Evolutionary conservation across 1,140 invertebrate species (phyloP).

Genomic region (Hestina assimilis): DNA sequence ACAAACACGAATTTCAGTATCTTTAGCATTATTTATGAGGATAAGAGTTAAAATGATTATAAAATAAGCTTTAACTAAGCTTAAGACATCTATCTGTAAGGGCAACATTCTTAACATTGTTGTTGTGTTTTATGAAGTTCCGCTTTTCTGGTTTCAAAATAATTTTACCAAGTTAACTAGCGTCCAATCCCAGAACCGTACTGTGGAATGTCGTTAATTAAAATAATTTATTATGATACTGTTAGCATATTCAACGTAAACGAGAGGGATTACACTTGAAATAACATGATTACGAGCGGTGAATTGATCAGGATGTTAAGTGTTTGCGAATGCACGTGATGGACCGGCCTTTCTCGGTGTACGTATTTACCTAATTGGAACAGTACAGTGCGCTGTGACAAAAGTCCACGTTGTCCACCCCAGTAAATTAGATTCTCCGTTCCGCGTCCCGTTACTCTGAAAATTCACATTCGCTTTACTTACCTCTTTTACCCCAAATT

Average conservation of each 20-base stretch:
- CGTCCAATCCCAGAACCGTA: no score
- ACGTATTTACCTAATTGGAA: conserved; percentile 71
- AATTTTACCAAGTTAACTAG: no score
- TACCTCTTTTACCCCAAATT: conserved; percentile 69
- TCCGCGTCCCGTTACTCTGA: conserved; percentile 34
- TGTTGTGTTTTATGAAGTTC: no score
- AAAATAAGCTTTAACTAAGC: no score
- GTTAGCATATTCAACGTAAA: background rate
- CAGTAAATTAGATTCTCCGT: conserved; percentile 63
- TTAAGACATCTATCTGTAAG: no score
- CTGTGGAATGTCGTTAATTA: background rate
- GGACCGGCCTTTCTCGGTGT: conserved; percentile 33
- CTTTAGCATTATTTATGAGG: no score
- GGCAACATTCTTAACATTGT: no score
- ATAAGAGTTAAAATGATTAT: no score
- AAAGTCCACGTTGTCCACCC: conserved; percentile 56
- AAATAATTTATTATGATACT: background rate
- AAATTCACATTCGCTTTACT: conserved; percentile 45
- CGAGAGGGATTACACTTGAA: background rate
- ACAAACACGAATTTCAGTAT: no score
- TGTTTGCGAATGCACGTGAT: conserved; percentile 56
- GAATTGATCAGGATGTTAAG: conserved; percentile 49
- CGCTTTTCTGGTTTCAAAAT: no score
- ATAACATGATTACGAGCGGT: background rate
- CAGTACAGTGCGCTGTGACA: conserved; percentile 56